Base-by-base conservation (phyloP, 2,797 vertebrate species). In the Betta splendens region DNA sequence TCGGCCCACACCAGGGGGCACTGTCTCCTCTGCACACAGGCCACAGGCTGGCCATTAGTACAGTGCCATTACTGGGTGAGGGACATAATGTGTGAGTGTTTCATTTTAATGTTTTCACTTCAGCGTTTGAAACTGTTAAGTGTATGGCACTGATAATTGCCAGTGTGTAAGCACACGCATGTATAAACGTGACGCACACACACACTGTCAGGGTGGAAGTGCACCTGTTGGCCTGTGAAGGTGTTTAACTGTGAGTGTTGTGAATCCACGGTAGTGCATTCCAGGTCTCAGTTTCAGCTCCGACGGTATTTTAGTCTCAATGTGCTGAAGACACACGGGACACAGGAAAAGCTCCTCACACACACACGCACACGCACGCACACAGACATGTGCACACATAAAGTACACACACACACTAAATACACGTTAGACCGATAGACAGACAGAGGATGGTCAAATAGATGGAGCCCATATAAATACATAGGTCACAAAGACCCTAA, bases 1-100 rank as follows among this genome's bases (percentile, higher is more conserved):
- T 51, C 25, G 62, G 58, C 54, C 63, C 80, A 85, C 91, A 89
- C 86, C 86, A 91, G 91, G 90, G 91, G 91, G 91, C 90, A 90
- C 88, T 92, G 85, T 92, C 87, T 89, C 87, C 89, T 89, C 86
- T 90, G 75, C 45, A 71, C 88, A 85, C 69, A 72, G 67, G 80
- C 69, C 61, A 72, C 17, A 43, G 53, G 55, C 61, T 43, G 53
- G 67, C 47, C 56, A 58, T 58, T 42, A 58, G 46, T 66, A 39
- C 54, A 69, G 54, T 66, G 75, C 51, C 10, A 38, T 3, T 35
- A 60, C 42, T 18, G 46, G 31, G 38, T 42, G 39, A 36, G 20
- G 33, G 5, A 15, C 13, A 33, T 15, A 33, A n/a, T 18, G 26
- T 21, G 28, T 9, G 21, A 26, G 48, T 29, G 44, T 16, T 11